Conservation (phyloP, 2,888 invertebrate species). For the Melikaiella ostensackeni region DNA sequence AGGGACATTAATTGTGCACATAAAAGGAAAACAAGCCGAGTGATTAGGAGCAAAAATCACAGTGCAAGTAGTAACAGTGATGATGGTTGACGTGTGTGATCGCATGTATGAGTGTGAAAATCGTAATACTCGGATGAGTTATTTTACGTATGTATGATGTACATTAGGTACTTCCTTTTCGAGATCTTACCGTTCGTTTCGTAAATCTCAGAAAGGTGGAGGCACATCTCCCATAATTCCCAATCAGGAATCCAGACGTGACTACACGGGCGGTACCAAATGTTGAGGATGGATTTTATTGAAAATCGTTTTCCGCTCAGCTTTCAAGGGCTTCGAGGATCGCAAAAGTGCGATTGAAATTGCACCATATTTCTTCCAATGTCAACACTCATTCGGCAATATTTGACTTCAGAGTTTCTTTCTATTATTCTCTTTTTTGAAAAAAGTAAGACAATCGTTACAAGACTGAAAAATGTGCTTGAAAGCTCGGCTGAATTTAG, state of each 20-base stretch:
- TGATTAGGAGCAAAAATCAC: constrained; percentile 19
- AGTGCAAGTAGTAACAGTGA: constrained; percentile 38
- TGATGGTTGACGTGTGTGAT: constrained; percentile 29
- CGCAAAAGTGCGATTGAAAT: constrained; percentile 7
- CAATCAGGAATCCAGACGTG: constrained; percentile 4
- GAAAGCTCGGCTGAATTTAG: too few species aligned
- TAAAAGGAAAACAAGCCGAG: constrained; percentile 22
- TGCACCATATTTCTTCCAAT: background rate
- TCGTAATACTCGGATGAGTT: background rate
- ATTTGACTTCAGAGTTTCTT: background rate
- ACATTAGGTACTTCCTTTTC: constrained; percentile 27
- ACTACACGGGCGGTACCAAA: constrained; percentile 9
- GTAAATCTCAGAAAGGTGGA: constrained; percentile 1
- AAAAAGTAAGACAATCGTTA: too few species aligned
- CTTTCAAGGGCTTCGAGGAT: background rate
- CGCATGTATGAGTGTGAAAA: constrained; percentile 31
- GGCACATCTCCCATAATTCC: constrained; percentile 14
- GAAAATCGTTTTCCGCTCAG: constrained; percentile 11
- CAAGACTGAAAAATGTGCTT: too few species aligned
- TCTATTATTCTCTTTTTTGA: background rate
- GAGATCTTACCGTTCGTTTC: constrained; percentile 32
- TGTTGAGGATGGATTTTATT: constrained; percentile 7
- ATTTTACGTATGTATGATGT: constrained; percentile 12
- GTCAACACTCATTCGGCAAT: background rate
- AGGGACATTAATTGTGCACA: constrained; percentile 17